Percentiles rank a stretch among this genome's conserved stretches.
phyloP scores from a whole-genome alignment of 2,888 invertebrate genomes.

The Apomyelois bistriatella region DNA sequence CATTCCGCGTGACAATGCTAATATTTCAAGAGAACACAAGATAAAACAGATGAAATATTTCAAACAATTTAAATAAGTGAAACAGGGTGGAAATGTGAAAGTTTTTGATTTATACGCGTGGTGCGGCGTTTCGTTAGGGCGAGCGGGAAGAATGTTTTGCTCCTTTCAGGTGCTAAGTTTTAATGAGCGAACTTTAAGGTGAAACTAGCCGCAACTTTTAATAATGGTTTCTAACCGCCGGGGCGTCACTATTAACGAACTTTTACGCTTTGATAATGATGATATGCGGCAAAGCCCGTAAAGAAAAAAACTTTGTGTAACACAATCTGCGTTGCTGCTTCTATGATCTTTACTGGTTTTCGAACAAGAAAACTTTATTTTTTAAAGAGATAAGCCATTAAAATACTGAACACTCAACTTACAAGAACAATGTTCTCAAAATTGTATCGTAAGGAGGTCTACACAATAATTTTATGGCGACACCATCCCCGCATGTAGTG shows the following conservation, averaged over 20 bases:
- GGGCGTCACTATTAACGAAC: conserved; percentile 45
- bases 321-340: background rate
- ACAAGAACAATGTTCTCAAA: too few relatives aligned
- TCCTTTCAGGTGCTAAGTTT: conserved; percentile 67
- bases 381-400: too few relatives aligned
- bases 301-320: conserved; percentile 25
- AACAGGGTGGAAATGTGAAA: conserved; percentile 21
- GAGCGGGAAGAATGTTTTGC: conserved; percentile 58
- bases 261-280: conserved; percentile 53
- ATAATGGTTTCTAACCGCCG: conserved; percentile 60
- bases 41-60: conserved; percentile 10
- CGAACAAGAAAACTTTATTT: too few relatives aligned
- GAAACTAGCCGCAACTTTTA: conserved; percentile 71
- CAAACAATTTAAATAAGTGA: conserved; percentile 15
- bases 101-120: conserved; percentile 37
- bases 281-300: conserved; percentile 41
- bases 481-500: too few relatives aligned
- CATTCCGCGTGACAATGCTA: conserved; percentile 1
- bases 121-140: conserved; percentile 46
- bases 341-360: background rate
- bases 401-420: too few relatives aligned
- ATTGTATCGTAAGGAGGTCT: too few relatives aligned
- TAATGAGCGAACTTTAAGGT: conserved; percentile 70
- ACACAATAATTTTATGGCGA: too few relatives aligned
- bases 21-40: background rate